Base-by-base conservation (phyloP, 1,140 invertebrate species). In the Brachionus rubens region DNA sequence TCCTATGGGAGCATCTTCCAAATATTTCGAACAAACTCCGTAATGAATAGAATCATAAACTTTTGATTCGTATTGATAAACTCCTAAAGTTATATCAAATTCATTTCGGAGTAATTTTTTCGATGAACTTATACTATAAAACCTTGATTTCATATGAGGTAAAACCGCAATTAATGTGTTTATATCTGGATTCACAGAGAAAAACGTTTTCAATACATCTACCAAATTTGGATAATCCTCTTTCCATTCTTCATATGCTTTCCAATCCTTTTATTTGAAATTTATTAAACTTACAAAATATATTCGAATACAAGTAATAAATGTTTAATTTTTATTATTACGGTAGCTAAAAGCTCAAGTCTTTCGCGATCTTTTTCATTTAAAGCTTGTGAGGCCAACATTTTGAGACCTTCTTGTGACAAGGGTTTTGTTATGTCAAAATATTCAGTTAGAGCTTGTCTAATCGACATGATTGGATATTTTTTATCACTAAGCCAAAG, bases 91-190 rank as follows among this genome's bases (percentile, higher is more conserved):
- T 7, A 95, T 85, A 82, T 97, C 92, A 36, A 96, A 88, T 83
- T 85, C 88, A 54, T 90, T 89, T 1, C 88, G 87, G n/a, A 89
- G 87, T 0, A 88, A 81, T 0, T 91, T 91, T 14, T 21, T 14
- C 0, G 92, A 92, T 0, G 92, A 95, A 12, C 92, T 95, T 65
- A 98, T 95, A 41, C 91, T 93, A 83, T 97, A 98, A 85, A 94
- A 96, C 80, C 94, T 87, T 2, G 94, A 91, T 82, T 96, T 93
- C 19, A 98, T 82, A 0, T 91, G 87, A 1, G 91, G 92, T 5
- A 98, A 85, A 79, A 95, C 89, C 0, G 91, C 90, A 26, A 94
- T 86, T 0, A 97, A 85, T 1, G 96, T 85, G 0, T 91, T 90
- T 0, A 93, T 91, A 28, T 72, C 46, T 9, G 95, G 94, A 82